Conservation (phyloP, 2,113 vertebrate genomes). For the Petrocephalus microphthalmus region DNA sequence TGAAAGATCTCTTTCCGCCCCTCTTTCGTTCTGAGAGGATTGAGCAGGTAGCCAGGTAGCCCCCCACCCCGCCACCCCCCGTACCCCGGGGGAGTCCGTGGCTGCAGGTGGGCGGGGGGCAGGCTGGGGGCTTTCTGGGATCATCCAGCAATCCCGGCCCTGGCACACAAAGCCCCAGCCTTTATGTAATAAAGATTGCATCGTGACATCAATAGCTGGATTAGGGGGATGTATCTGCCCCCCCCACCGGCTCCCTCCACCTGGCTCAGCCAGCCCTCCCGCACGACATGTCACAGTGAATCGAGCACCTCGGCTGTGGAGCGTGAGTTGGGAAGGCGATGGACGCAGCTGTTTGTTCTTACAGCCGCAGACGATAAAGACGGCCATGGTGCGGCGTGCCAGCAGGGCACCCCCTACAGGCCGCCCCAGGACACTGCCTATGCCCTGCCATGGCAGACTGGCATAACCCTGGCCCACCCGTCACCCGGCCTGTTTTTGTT, state of each 20-base stretch:
- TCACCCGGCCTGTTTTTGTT: not conserved
- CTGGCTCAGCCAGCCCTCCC: not conserved
- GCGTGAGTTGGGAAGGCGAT: not conserved
- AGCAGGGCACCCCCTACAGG: constrained; percentile 23
- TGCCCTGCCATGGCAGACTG: not conserved
- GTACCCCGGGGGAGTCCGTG: not conserved
- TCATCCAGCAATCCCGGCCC: constrained; percentile 12
- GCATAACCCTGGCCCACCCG: not conserved
- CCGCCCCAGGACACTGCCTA: not conserved
- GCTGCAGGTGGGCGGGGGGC: not conserved
- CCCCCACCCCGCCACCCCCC: no score
- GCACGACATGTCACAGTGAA: not conserved
- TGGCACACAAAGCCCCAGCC: constrained; percentile 18
- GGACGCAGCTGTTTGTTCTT: constrained; percentile 44
- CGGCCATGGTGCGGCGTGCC: constrained; percentile 42
- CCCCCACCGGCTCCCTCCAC: not conserved
- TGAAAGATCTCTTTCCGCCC: constrained; percentile 8
- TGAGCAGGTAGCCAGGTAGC: not conserved
- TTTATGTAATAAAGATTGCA: constrained; percentile 32
- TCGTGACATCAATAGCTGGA: constrained; percentile 26
- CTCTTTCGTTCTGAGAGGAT: not conserved
- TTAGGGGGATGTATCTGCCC: constrained; percentile 16
- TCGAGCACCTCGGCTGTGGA: not conserved
- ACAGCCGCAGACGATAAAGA: constrained; percentile 50
- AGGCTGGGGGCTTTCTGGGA: constrained; percentile 18